A percentile compares a stretch with the other conserved stretches of the same genome.
These are phyloP conservation scores for Slavum lentiscoides DNA, from an alignment of 2,888 invertebrate genomes.

Conservation along the genomic window DNA sequence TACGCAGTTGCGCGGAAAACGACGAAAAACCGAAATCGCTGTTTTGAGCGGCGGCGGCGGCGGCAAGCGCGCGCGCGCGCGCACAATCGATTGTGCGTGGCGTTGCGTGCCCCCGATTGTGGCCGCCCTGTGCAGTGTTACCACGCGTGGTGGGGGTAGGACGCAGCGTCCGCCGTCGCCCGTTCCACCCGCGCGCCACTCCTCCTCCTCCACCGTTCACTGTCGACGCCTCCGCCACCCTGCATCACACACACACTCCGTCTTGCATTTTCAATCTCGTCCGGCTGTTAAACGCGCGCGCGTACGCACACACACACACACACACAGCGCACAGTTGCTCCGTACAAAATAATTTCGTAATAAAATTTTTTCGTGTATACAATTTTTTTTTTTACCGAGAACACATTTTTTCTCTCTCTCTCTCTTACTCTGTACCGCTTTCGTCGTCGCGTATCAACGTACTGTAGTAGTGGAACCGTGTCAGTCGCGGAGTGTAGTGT, in stretches of 20 bases:
- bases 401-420: not conserved
- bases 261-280: conserved; percentile 49
- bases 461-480: not conserved
- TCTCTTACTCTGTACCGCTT: not conserved
- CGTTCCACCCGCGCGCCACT: conserved; percentile 12
- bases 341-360: conserved; percentile 27
- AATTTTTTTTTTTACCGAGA: not conserved
- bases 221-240: not conserved
- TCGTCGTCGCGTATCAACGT: not conserved
- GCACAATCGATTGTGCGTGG: conserved; percentile 24
- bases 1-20: not conserved
- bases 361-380: not conserved
- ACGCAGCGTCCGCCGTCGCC: conserved; percentile 44
- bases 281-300: conserved; percentile 33
- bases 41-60: not conserved
- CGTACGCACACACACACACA: not conserved
- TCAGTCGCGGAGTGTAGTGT: not conserved
- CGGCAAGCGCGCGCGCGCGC: not conserved
- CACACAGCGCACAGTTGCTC: conserved; percentile 16
- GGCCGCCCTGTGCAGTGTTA: not conserved
- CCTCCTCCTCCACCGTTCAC: not conserved
- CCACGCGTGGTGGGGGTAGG: conserved; percentile 35
- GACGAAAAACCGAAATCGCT: conserved; percentile 22
- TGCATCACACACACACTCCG: not conserved
- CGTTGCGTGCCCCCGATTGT: conserved; percentile 12